These are phyloP conservation scores for Lepidochrysops patricia DNA, from an alignment of 2,888 invertebrate species.

Conservation along the genomic window DNA sequence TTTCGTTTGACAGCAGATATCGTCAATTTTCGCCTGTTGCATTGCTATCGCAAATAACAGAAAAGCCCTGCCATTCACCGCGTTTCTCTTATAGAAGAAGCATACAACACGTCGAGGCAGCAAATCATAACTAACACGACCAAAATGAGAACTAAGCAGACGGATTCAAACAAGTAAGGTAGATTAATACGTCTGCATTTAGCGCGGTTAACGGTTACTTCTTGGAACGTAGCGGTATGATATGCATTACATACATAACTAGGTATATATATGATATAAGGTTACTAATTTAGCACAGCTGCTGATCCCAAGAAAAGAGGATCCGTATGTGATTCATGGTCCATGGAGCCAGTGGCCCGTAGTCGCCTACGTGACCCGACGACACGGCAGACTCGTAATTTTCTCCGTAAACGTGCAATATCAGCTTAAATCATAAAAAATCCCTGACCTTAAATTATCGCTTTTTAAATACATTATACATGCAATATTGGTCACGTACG, in stretches of 20 bases:
- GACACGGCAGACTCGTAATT: neutral
- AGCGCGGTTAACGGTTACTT: neutral
- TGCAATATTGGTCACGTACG: neutral
- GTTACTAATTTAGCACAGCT: slow-evolving; percentile 1
- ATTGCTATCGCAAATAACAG: too few species aligned
- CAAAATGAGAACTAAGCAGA: neutral
- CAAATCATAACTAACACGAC: too few species aligned
- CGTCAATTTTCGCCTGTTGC: too few species aligned
- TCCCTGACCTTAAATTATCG: neutral
- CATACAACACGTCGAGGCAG: too few species aligned
- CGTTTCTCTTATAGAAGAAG: too few species aligned
- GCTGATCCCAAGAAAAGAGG: neutral
- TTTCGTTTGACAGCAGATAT: too few species aligned
- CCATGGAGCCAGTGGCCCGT: neutral
- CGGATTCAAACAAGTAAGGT: neutral
- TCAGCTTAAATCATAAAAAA: neutral
- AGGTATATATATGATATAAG: too few species aligned
- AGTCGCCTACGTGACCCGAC: neutral
- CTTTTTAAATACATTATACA: neutral
- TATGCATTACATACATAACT: too few species aligned
- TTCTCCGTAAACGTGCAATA: neutral
- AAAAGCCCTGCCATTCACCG: too few species aligned
- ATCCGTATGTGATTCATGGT: neutral
- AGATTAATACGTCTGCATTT: neutral
- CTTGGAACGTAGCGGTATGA: neutral